Evolutionary conservation across 1,140 invertebrate genomes (phyloP), one percentile per base, ranked within the genome.

Genomic region (Hylyphantes graminicola): DNA sequence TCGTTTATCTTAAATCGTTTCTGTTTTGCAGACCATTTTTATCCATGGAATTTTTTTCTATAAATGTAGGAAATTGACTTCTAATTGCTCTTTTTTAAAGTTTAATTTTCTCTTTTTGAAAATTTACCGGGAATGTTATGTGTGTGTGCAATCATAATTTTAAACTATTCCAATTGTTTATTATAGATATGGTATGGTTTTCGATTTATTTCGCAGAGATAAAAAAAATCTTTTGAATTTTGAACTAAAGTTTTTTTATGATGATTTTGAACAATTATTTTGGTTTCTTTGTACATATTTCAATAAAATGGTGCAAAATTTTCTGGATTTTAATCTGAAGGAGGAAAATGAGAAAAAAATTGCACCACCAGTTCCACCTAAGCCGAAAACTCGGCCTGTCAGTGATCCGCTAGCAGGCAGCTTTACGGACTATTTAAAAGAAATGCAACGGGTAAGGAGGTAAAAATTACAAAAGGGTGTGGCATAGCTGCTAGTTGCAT

Each of bases 371-470:
- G 11, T 48, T n/a, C 54, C 77, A 59, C 77, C 77, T 68, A 81
- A 81, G 55, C 79, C 79, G 55, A 81, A 81, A 81, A 63, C n/a
- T 51, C 65, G 65, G 48, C 67, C 77, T 48, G 53, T 59, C 8
- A 80, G 67, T 8, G 77, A 80, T 15, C 65, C 77, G 6, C n/a
- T 70, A 7, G 51, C 51, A 8, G 21, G 48, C n/a, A 61, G 54
- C 48, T 81, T 81, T 59, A 72, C 51, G 0, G 79, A 72, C n/a
- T 72, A 57, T 7, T 21, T 81, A 11, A 72, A 73, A 70, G 79
- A 81, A 73, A 73, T 81, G 79, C 53, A 81, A 55, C 72, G 48
- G 79, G 79, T 81, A 81, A 81, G 78, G 35, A 53, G 10, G 61
- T 19, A 19, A 48, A 35, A 35, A 35, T 35, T 5, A 35, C 35